Evolutionary conservation across 2,113 vertebrate genomes (phyloP).

Genomic region (Rutilus rutilus): DNA sequence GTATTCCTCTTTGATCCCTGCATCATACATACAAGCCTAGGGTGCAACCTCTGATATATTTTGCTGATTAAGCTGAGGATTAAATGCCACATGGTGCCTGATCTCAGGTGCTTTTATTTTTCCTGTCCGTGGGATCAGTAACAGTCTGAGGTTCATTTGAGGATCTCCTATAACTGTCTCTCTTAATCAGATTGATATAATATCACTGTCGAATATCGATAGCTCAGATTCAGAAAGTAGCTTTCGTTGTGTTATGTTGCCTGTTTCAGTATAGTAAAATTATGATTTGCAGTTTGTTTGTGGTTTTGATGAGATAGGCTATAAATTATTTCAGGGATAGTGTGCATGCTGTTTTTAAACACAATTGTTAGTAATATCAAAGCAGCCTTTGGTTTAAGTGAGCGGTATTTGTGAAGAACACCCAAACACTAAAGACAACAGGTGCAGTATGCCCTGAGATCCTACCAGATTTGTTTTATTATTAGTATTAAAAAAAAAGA

Average conservation of each 20-base stretch:
- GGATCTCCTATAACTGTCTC: neutral
- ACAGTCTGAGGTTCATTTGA: neutral
- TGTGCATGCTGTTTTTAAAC: neutral
- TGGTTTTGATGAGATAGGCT: neutral
- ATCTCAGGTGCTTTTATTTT: neutral
- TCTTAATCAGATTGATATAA: neutral
- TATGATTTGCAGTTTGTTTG: neutral
- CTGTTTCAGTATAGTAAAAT: neutral
- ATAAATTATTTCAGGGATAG: neutral
- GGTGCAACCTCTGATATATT: slow-evolving; percentile 19
- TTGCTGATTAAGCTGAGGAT: slow-evolving; percentile 14
- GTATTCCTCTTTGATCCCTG: neutral
- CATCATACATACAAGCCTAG: neutral
- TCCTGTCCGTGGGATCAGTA: neutral
- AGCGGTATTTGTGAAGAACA: neutral
- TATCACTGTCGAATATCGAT: neutral
- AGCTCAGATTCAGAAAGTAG: neutral
- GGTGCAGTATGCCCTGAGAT: neutral
- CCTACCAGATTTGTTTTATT: neutral
- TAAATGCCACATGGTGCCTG: slow-evolving; percentile 31
- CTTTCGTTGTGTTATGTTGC: neutral
- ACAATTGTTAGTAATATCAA: neutral
- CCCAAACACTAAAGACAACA: neutral
- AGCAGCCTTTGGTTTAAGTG: neutral
- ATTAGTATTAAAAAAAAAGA: neutral